phyloP scores from a whole-genome alignment of 1,140 invertebrate species.

The Cherax quadricarinatus region DNA sequence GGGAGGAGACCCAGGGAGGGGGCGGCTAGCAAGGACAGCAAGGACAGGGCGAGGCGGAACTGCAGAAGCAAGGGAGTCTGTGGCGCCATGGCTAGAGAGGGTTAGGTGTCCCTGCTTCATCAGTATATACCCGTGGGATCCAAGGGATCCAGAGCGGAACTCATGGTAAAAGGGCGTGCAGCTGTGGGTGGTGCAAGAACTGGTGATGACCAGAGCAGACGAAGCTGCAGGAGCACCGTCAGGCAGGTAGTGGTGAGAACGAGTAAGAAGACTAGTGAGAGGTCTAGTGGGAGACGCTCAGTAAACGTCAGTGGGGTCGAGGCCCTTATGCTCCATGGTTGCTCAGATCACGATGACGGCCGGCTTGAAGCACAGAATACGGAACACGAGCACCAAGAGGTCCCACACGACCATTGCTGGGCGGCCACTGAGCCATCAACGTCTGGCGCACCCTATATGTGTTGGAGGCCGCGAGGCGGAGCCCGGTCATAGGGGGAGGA shows the following conservation, averaged over 20 bases:
- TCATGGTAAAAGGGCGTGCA: slow-evolving; percentile 68
- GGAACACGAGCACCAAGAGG: slow-evolving; percentile 55
- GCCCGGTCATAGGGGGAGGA: slow-evolving; percentile 13
- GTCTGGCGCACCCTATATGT: slow-evolving; percentile 19
- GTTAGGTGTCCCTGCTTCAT: slow-evolving; percentile 27
- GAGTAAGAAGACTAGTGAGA: slow-evolving; percentile 12
- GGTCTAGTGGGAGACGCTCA: slow-evolving; percentile 39
- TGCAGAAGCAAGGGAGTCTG: slow-evolving; percentile 28
- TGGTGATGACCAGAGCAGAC: slow-evolving; percentile 7
- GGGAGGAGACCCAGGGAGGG: slow-evolving; percentile 47
- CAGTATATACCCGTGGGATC: slow-evolving; percentile 69
- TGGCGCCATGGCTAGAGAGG: slow-evolving; percentile 32
- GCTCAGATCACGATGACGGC: slow-evolving; percentile 63
- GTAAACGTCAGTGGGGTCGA: slow-evolving; percentile 61
- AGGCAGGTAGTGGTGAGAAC: slow-evolving; percentile 20
- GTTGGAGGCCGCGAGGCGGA: background rate
- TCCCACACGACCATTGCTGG: slow-evolving; percentile 69
- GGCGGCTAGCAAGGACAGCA: slow-evolving; percentile 35
- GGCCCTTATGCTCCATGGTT: slow-evolving; percentile 59
- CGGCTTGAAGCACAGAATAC: slow-evolving; percentile 59
- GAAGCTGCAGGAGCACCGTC: slow-evolving; percentile 11
- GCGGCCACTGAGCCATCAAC: slow-evolving; percentile 63
- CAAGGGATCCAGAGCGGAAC: slow-evolving; percentile 61
- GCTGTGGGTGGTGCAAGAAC: slow-evolving; percentile 20
- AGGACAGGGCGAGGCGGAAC: slow-evolving; percentile 31